These are phyloP conservation scores for Amblyraja radiata DNA, from an alignment of 2,797 vertebrate species.

Conservation along the genomic window DNA sequence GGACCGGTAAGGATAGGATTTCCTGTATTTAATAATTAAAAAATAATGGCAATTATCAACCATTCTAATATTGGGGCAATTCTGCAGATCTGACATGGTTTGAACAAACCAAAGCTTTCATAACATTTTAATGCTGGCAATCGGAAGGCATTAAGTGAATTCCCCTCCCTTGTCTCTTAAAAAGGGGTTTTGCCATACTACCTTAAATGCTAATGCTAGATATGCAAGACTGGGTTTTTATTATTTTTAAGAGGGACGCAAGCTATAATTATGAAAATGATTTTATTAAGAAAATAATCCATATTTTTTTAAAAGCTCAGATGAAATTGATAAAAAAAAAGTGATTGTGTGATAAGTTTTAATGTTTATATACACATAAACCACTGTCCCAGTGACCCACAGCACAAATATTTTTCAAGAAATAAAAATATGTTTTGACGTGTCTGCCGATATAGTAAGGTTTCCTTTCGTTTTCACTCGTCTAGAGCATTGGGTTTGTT, in stretches of 20 bases:
- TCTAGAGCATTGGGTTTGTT: slow-evolving; percentile 54
- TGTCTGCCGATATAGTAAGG: slow-evolving; percentile 64
- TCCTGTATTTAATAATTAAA: slow-evolving; percentile 81
- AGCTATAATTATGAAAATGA: slow-evolving; percentile 72
- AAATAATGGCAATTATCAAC: slow-evolving; percentile 56
- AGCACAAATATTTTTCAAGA: slow-evolving; percentile 63
- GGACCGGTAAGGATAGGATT: slow-evolving; percentile 96
- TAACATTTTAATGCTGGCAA: slow-evolving; percentile 78
- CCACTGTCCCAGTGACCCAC: slow-evolving; percentile 66
- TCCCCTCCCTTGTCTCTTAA: slow-evolving; percentile 75
- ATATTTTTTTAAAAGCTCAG: slow-evolving; percentile 81
- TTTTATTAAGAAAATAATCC: slow-evolving; percentile 75
- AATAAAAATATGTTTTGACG: slow-evolving; percentile 57
- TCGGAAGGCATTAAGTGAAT: slow-evolving; percentile 80
- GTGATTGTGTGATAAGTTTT: slow-evolving; percentile 67
- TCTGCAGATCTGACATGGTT: slow-evolving; percentile 88
- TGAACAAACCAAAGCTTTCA: slow-evolving; percentile 99
- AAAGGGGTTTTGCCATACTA: slow-evolving; percentile 94
- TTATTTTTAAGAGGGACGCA: slow-evolving; percentile 85
- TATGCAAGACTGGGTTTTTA: slow-evolving; percentile 92
- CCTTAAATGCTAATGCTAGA: slow-evolving; percentile 99
- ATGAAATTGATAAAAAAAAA: slow-evolving; percentile 64
- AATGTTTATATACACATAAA: slow-evolving; percentile 72
- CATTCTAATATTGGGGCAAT: slow-evolving; percentile 68
- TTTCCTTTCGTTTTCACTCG: slow-evolving; percentile 61